Conservation (phyloP, 2,797 vertebrate species). For the Onychomys torridus region DNA sequence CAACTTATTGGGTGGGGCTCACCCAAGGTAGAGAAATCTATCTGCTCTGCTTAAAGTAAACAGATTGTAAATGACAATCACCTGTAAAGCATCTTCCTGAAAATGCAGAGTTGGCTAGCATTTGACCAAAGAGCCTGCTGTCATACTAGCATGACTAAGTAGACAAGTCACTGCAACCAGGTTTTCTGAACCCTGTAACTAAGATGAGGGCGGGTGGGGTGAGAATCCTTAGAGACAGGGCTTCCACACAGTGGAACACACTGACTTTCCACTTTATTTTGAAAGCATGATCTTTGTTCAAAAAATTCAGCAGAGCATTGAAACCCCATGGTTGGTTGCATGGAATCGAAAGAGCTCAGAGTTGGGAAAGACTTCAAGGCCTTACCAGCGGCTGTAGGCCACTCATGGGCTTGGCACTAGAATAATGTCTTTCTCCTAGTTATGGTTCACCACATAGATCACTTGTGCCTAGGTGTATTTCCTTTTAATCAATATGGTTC, state of each 20-base stretch:
- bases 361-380: neutral
- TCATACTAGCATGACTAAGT: neutral
- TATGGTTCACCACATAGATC: neutral
- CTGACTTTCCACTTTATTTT: neutral
- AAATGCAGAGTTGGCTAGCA: neutral
- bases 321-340: neutral
- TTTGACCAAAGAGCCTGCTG: neutral
- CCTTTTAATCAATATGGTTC: constrained; percentile 22
- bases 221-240: neutral
- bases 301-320: neutral
- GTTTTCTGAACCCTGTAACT: neutral
- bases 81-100: neutral
- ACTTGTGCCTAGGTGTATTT: neutral
- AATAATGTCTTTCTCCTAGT: neutral
- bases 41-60: neutral
- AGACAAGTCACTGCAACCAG: neutral
- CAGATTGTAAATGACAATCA: neutral
- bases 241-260: neutral
- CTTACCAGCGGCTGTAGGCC: neutral
- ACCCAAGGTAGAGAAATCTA: neutral
- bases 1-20: neutral
- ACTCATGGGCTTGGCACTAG: neutral
- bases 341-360: neutral
- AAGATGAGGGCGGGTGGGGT: neutral
- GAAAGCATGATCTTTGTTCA: neutral